Evolutionary conservation across 2,888 invertebrate genomes (phyloP), one percentile per base, ranked within the genome.

Genomic region (Cantharis rufa): DNA sequence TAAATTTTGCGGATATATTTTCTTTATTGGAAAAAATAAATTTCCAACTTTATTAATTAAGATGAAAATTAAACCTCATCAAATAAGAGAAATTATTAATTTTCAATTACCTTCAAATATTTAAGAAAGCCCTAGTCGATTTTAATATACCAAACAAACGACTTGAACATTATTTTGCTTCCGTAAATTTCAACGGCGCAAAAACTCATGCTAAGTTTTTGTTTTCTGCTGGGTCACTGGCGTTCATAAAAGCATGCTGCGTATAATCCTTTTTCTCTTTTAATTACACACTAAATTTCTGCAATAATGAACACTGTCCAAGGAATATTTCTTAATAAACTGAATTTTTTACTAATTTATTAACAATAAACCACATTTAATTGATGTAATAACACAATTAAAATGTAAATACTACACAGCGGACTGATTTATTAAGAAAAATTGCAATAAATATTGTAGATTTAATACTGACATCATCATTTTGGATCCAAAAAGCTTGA

Each of bases 281-380:
- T 66, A 66, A 66, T 66, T 66, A 66, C 24, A 66, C 64, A 66
- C 64, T 66, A 66, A 66, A 66, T 66, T 66, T 66, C 64, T 66
- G 64, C 24, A 21, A 24, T 24, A 48, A 66, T 24, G 64, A 66
- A 24, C 64, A 66, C 64, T 66, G 24, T 24, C 18, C n/a, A 13
- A 11, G 24, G 15, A 66, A 66, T 66, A 66, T 66, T 66, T 66
- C 64, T 66, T 66, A 66, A 24, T 48, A 48, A 48, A 48, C n/a
- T 48, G 7, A 7, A 48, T 48, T 48, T 48, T 48, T n/a, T n/a
- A 48, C 7, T 48, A 48, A 48, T 48, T 48, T 48, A 48, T n/a
- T 48, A 48, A 48, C n/a, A 48, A 48, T 13, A 32, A 32, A 13
- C 32, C 32, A 32, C 3, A 13, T 48, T 1, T 48, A 13, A 48